Percentiles rank a stretch among this genome's conserved stretches.
Conservation (phyloP, 35 echinoderm and acorn worm genomes). For the Lytechinus pictus region DNA sequence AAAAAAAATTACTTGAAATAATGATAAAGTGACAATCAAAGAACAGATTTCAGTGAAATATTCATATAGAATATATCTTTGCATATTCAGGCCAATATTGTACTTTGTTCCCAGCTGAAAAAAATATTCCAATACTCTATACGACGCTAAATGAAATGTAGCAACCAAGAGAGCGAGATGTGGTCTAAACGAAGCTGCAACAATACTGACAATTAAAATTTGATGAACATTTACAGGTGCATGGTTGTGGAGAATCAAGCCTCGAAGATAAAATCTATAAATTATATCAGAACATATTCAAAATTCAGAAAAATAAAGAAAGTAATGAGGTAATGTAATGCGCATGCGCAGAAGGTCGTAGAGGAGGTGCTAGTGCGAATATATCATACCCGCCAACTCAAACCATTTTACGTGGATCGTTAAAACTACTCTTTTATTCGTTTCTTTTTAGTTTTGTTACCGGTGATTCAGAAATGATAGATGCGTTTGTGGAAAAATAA, state of each 20-base stretch:
- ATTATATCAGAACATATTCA: background rate
- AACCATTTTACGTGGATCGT: background rate
- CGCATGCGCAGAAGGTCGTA: background rate
- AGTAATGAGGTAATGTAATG: background rate
- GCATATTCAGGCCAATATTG: background rate
- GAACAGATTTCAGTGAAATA: too few species aligned
- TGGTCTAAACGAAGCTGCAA: background rate
- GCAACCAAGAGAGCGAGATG: background rate
- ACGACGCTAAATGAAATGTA: background rate
- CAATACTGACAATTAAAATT: background rate
- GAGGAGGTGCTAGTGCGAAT: background rate
- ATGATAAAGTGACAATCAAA: too few species aligned
- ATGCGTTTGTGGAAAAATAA: background rate
- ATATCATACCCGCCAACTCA: background rate
- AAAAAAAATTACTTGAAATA: too few species aligned
- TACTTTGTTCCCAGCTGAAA: background rate
- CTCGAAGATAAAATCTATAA: background rate
- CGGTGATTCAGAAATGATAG: background rate
- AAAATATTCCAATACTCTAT: background rate
- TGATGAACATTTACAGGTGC: background rate
- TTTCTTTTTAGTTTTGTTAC: background rate
- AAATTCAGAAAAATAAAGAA: background rate
- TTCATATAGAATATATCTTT: background rate
- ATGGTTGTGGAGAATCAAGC: background rate
- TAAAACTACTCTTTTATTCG: background rate